phyloP scores from a whole-genome alignment of 2,113 vertebrate genomes.

The Epinephelus lanceolatus region DNA sequence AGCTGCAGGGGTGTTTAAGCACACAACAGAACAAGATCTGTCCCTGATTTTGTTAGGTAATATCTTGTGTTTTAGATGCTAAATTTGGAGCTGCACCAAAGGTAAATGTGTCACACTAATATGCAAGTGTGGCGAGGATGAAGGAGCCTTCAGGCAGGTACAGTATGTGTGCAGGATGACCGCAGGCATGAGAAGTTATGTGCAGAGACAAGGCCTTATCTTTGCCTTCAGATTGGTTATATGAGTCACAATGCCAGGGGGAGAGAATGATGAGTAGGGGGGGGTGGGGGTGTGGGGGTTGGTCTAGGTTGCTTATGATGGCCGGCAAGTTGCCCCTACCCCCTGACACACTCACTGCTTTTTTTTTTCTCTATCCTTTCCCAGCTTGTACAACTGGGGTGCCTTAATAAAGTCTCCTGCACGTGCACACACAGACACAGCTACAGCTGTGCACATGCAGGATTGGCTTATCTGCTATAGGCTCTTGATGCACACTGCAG shows the following conservation, averaged over 20 bases:
- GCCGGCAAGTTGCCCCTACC: not conserved
- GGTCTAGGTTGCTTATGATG: constrained; percentile 2
- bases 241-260: constrained; percentile 63
- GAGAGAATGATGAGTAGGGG: constrained; percentile 30
- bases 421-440: constrained; percentile 1
- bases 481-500: constrained; percentile 39
- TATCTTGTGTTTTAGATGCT: not conserved
- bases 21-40: not conserved
- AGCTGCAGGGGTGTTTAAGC: not conserved
- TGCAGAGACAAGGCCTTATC: constrained; percentile 59
- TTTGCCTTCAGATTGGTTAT: constrained; percentile 56
- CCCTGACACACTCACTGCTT: not conserved
- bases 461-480: constrained; percentile 47
- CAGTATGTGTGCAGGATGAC: constrained; percentile 34
- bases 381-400: constrained; percentile 19
- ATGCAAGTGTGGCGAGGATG: not conserved
- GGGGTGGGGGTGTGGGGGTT: not conserved
- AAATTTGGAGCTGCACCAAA: constrained; percentile 21
- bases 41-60: not conserved
- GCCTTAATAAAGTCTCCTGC: constrained; percentile 34
- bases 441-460: not conserved
- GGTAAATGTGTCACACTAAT: constrained; percentile 44
- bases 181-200: constrained; percentile 25
- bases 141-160: constrained; percentile 12
- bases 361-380: not conserved